phyloP scores from a whole-genome alignment of 2,888 invertebrate species.

The Leucozona laternaria region DNA sequence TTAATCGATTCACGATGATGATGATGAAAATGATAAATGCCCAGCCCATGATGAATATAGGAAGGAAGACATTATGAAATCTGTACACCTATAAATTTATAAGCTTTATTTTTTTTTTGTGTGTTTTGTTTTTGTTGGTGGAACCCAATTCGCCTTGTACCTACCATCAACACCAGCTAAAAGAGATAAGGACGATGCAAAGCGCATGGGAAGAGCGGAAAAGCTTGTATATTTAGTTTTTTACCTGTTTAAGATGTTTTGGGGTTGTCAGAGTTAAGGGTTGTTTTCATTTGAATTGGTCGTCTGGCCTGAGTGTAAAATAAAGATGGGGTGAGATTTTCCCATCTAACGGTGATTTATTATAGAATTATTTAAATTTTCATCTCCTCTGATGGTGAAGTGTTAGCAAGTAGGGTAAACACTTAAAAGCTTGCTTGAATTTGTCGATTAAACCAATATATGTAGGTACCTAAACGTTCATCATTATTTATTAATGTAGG shows the following conservation, averaged over 20 bases:
- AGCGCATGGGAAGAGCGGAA: conserved; percentile 54
- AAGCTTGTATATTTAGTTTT: conserved; percentile 36
- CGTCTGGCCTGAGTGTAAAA: not conserved
- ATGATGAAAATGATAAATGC: conserved; percentile 38
- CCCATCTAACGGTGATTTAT: conserved; percentile 45
- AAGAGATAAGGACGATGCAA: conserved; percentile 18
- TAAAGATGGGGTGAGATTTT: conserved; percentile 4
- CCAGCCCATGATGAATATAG: not conserved
- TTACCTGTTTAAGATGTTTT: conserved; percentile 44
- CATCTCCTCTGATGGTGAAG: conserved; percentile 52
- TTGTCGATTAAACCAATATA: conserved; percentile 34
- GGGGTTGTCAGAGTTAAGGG: not conserved
- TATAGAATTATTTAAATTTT: conserved; percentile 62
- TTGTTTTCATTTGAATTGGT: conserved; percentile 1
- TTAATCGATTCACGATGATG: conserved; percentile 52
- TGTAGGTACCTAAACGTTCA: conserved; percentile 1
- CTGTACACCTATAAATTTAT: conserved; percentile 8
- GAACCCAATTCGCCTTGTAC: conserved; percentile 52
- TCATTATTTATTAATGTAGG: conserved; percentile 28
- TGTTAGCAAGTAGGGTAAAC: conserved; percentile 47
- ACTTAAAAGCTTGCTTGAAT: conserved; percentile 66
- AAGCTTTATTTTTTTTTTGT: conserved; percentile 31
- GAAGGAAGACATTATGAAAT: conserved; percentile 1
- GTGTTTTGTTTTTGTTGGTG: not conserved
- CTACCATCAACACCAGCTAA: not conserved